Evolutionary conservation across 2,888 invertebrate species (phyloP), one percentile per base, ranked within the genome.

Genomic region (Ligdia adustata): DNA sequence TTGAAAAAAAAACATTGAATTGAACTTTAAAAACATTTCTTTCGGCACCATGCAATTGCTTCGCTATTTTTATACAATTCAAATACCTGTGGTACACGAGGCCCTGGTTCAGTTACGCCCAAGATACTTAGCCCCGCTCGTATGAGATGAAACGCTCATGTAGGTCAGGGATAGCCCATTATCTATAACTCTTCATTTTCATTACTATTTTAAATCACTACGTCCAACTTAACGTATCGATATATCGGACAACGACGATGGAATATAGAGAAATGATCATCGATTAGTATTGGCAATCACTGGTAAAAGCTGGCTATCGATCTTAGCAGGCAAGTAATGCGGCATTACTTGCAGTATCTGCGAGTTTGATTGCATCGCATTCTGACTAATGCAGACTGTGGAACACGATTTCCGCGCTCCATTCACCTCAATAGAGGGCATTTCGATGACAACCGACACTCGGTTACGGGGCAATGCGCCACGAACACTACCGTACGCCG

Each of bases 391-490:
- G 55, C 31, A 47, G 46, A 45, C 44, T 51, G 39, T 52, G 33
- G 49, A 54, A 51, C 49, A 55, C 55, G 58, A 57, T 62, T 60
- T 59, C 60, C 53, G 54, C 51, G 65, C 63, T 58, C 61, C 61
- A 55, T 63, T 62, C 57, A 57, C 62, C 61, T 67, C 61, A 68
- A 77, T 71, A 64, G 68, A 68, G 71, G 69, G 64, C 73, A 68
- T 65, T 69, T 69, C 62, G 72, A 69, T 69, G 74, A 70, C 72
- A 69, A 67, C 69, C 55, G 55, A 60, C 68, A 74, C 63, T 80
- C 77, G 75, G 82, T 82, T 81, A 80, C 83, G 78, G 82, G 76
- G 78, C 79, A 78, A 67, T 77, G 80, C 74, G 66, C 73, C 61
- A 60, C 73, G 69, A 75, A 76, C 83, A 75, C 68, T 84, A 78